Conservation (phyloP, 2,888 invertebrate species). For the Mythimna albipuncta region DNA sequence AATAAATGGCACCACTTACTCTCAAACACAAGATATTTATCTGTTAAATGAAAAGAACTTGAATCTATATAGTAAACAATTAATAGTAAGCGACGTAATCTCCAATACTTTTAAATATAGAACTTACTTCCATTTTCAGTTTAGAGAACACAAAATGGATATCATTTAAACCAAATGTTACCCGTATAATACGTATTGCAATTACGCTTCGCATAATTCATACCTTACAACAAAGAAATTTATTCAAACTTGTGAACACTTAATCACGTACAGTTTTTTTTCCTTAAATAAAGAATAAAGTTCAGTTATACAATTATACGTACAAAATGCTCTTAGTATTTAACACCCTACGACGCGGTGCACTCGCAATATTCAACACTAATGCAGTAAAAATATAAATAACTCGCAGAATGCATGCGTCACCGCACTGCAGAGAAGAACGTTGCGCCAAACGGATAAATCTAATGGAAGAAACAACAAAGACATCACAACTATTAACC, state of each 20-base stretch:
- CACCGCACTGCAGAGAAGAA: slow-evolving; percentile 52
- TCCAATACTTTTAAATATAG: background rate
- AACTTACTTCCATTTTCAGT: no score
- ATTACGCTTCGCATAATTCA: background rate
- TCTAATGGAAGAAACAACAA: slow-evolving; percentile 34
- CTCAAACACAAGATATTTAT: background rate
- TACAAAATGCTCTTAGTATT: slow-evolving; percentile 10
- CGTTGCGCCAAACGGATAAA: slow-evolving; percentile 37
- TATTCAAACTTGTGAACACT: background rate
- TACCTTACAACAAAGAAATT: slow-evolving; percentile 18
- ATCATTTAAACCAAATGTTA: background rate
- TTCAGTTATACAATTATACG: background rate
- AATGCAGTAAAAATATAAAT: slow-evolving; percentile 55
- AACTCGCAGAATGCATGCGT: slow-evolving; percentile 47
- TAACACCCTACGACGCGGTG: background rate
- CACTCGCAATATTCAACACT: slow-evolving; percentile 27
- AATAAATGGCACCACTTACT: background rate
- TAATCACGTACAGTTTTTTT: background rate
- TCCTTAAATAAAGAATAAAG: slow-evolving; percentile 12
- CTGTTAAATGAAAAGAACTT: background rate
- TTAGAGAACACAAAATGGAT: background rate
- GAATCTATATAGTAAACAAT: background rate
- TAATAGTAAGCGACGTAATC: background rate
- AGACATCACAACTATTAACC: background rate
- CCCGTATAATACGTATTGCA: background rate